Conservation (phyloP, 2,113 vertebrate species). For the Notechis scutatus region DNA sequence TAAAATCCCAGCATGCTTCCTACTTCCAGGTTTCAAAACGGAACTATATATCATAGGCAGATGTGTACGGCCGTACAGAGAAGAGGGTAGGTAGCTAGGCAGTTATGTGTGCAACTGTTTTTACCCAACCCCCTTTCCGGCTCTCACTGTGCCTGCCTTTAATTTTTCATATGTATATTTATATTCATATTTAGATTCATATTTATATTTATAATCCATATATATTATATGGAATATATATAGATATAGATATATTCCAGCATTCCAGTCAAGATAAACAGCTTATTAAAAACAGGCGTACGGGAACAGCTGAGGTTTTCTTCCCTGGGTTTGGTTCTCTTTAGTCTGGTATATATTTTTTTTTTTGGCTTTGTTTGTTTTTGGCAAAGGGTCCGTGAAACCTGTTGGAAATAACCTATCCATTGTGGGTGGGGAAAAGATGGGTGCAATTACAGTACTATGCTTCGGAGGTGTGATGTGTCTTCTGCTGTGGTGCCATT, state of each 20-base stretch:
- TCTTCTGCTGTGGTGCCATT: slow-evolving; percentile 44
- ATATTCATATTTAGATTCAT: too few species aligned
- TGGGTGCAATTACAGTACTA: not conserved
- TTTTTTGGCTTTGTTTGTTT: not conserved
- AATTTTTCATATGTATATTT: not conserved
- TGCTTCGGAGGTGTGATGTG: not conserved
- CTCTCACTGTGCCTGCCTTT: not conserved
- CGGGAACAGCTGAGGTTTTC: not conserved
- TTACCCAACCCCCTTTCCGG: not conserved
- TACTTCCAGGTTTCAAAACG: slow-evolving; percentile 71
- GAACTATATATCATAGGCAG: slow-evolving; percentile 69
- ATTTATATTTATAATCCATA: too few species aligned
- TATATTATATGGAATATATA: too few species aligned
- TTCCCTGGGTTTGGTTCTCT: not conserved
- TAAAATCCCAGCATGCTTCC: slow-evolving; percentile 75
- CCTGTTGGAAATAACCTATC: not conserved
- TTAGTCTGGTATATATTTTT: too few species aligned
- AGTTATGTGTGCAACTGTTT: not conserved
- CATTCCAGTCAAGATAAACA: slow-evolving; percentile 19
- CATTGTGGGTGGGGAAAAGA: not conserved
- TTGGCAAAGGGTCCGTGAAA: not conserved
- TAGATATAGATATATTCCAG: not conserved
- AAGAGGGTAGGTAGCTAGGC: not conserved
- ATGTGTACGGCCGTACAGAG: slow-evolving; percentile 39
- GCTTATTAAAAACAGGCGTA: not conserved